Evolutionary conservation across 2,113 vertebrate species (phyloP), one percentile per base, ranked within the genome.

Genomic region (Melozone crissalis): DNA sequence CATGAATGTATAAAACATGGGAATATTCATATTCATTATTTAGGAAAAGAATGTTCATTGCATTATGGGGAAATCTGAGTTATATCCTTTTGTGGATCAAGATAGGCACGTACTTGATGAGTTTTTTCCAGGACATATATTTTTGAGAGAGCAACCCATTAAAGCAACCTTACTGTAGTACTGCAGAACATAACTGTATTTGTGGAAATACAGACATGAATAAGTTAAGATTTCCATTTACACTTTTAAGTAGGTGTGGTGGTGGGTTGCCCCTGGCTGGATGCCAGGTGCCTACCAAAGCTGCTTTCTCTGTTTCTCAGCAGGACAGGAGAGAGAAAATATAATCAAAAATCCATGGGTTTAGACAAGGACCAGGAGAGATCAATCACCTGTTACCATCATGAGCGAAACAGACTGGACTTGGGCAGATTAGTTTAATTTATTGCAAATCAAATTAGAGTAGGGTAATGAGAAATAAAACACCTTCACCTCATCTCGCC

Each of bases 21-120:
- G 19, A 77, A 72, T 84, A 59, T 65, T 90, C 43, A 13, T 74
- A 83, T 95, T 92, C n/a, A 86, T 95, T 94, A 87, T 94, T 95
- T 49, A 95, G 76, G 57, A 81, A 78, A 87, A 90, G 43, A 35
- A 47, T 81, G 57, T 39, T 93, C 47, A 52, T 84, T 77, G 52
- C 54, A 26, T 93, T 96, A 67, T 54, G 51, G 37, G 15, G 37
- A 93, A 67, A 47, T 62, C 39, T 81, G 61, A 58, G 33, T 67
- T 89, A 47, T 22, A 68, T 68, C 16, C 5, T 11, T 15, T 4
- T 2, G 5, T 65, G 33, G 20, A 39, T 81, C 28, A 72, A 74
- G 11, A 47, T 8, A 80, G 72, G 15, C 5, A 11, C 33, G 31
- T n/a, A 52, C 74, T 52, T 78, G 14, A 46, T 46, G 7, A 85